These are phyloP conservation scores for Yponomeuta evonymella DNA, from an alignment of 2,888 invertebrate species.

Conservation along the genomic window DNA sequence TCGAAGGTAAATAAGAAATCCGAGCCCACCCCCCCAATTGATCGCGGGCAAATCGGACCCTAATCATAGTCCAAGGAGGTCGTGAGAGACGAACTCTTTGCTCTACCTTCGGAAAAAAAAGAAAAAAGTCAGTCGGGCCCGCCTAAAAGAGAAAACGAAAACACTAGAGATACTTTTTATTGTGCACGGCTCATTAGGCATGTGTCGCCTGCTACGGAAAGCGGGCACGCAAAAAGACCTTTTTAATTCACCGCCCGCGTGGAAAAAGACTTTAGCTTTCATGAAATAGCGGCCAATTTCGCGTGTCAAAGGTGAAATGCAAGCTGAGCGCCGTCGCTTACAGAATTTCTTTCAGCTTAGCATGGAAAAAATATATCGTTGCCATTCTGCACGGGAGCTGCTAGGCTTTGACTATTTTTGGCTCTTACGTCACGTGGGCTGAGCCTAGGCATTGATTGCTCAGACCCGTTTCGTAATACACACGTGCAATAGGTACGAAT, in stretches of 20 bases:
- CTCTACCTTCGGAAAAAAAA: background rate
- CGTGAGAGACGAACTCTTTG: background rate
- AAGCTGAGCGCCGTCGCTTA: conserved; percentile 6
- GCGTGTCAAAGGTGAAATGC: conserved; percentile 11
- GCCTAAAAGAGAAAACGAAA: conserved; percentile 14
- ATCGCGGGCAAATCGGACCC: background rate
- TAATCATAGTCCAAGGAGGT: background rate
- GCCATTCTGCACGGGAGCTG: conserved; percentile 8
- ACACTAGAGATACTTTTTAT: conserved; percentile 38
- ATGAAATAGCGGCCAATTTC: background rate
- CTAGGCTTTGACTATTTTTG: conserved; percentile 7
- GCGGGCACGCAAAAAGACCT: conserved; percentile 34
- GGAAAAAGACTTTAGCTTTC: background rate
- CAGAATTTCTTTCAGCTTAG: conserved; percentile 14
- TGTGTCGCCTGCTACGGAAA: conserved; percentile 26
- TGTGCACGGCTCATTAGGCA: conserved; percentile 51
- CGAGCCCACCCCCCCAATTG: too few relatives aligned
- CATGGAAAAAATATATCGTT: conserved; percentile 12
- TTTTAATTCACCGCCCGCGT: conserved; percentile 28
- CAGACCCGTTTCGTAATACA: background rate
- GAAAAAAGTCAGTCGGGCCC: background rate
- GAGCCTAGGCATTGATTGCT: background rate
- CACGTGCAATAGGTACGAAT: background rate
- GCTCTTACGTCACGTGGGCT: background rate
- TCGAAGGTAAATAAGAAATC: too few relatives aligned